Evolutionary conservation across 2,888 invertebrate species (phyloP).

Genomic region (Cephus runcator): DNA sequence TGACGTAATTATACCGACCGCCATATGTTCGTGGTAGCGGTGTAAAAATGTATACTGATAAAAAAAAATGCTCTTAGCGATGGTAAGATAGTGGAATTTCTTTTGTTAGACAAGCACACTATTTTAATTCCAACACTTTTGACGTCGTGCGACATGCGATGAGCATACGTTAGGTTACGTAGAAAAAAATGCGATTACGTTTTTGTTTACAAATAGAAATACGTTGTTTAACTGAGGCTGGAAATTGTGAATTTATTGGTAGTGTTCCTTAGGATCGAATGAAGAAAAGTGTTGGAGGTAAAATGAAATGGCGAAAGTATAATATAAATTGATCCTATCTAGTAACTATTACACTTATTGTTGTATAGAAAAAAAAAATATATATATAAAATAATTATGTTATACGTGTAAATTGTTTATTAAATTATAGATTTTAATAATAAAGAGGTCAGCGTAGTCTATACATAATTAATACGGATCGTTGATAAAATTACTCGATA

Average conservation of each 20-base stretch:
- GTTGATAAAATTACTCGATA: not conserved
- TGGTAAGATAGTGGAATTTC: not conserved
- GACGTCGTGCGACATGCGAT: conserved; percentile 15
- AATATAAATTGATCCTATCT: conserved; percentile 39
- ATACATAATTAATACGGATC: not conserved
- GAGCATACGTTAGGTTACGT: conserved; percentile 19
- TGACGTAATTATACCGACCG: conserved; percentile 1
- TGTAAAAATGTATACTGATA: conserved; percentile 17
- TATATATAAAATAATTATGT: conserved; percentile 48
- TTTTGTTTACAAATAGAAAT: conserved; percentile 10
- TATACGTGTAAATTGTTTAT: conserved; percentile 62
- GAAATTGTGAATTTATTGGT: not conserved
- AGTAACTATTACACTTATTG: conserved; percentile 53
- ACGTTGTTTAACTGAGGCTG: not conserved
- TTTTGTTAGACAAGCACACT: conserved; percentile 22
- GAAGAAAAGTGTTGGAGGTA: conserved; percentile 1
- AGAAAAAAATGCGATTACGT: conserved; percentile 27
- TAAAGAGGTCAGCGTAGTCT: not conserved
- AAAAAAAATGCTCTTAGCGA: conserved; percentile 17
- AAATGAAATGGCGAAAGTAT: conserved; percentile 14
- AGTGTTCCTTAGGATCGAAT: not conserved
- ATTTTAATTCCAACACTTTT: conserved; percentile 37
- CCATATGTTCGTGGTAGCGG: not conserved
- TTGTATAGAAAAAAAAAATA: conserved; percentile 56
- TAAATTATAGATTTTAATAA: conserved; percentile 58